Percentiles rank a stretch among this genome's conserved stretches.
Conservation (phyloP, 2,888 invertebrate genomes). For the Ophonus ardosiacus region DNA sequence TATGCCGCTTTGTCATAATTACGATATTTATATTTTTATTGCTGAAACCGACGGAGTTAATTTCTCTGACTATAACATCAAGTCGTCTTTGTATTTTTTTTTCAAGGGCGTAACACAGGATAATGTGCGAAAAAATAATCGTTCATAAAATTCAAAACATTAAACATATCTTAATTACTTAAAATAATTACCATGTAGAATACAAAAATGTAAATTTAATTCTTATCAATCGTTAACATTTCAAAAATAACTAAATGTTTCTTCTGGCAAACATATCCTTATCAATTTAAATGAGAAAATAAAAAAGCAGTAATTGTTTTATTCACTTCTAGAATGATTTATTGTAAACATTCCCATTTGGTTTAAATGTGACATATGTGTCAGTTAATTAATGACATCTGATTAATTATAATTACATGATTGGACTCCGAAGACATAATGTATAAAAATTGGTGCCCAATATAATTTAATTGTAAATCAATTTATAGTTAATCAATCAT, state of each 20-base stretch:
- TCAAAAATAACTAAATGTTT: constrained; percentile 12
- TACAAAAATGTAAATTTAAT: neutral
- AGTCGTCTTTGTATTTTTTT: constrained; percentile 29
- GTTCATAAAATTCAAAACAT: constrained; percentile 2
- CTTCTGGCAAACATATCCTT: neutral
- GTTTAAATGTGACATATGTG: constrained; percentile 13
- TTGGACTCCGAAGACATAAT: constrained; percentile 13
- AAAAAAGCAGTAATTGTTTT: constrained; percentile 22
- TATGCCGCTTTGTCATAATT: too few species aligned
- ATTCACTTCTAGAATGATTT: constrained; percentile 21
- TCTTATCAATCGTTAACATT: neutral
- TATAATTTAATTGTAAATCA: constrained; percentile 30
- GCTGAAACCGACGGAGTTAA: too few species aligned
- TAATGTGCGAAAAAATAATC: neutral
- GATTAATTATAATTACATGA: constrained; percentile 23
- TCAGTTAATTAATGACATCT: neutral
- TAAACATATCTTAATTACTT: constrained; percentile 14
- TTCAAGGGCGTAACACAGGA: constrained; percentile 34
- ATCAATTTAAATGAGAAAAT: neutral
- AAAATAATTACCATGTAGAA: neutral
- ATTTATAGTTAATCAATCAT: constrained; percentile 12
- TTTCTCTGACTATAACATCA: too few species aligned
- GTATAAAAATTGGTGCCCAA: constrained; percentile 7
- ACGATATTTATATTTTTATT: too few species aligned
- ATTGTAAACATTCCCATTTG: constrained; percentile 21